Base-by-base conservation (phyloP, 2,797 vertebrate genomes). In the Falco biarmicus region DNA sequence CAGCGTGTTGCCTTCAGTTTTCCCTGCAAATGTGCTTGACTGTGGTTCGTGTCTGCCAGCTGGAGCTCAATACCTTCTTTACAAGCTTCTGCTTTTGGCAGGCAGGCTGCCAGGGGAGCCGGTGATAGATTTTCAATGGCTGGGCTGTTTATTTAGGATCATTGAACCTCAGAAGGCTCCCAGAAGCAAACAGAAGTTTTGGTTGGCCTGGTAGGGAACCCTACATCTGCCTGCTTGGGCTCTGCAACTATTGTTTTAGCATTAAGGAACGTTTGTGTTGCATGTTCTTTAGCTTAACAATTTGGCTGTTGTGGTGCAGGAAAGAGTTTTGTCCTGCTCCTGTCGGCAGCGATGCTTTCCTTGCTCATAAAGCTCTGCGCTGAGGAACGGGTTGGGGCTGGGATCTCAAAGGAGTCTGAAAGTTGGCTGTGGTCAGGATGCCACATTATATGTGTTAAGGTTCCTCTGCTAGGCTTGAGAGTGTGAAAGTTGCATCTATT, bases 41-140 rank as follows among this genome's bases (percentile, higher is more conserved):
- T 76, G 74, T 50, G 68, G 60, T 56, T 83, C 10, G 4, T 53
- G 71, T 61, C 84, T 95, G 88, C 95, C 92, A 95, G 88, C 92
- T 92, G 93, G 86, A 95, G 94, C 76, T 93, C 95, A 63, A 8
- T 9, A 71, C 64, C 84, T 89, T 75, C 90, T 90, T 95, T 66
- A 90, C 88, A 92, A 83, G 68, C 41, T 76, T 61, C 88, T 96
- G 91, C 84, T 95, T 77, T 80, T 78, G 5, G 24, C 86, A 61
- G 85, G 63, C 70, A 2, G 32, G 34, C 87, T 87, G 94, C 85
- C 90, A 84, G 68, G 28, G 19, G 7, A 77, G 88, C 53, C 5
- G 8, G 51, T 13, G 47, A 77, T 59, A 56, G 64, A 34, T 74
- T 96, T 90, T 80, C 90, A 84, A 26, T 77, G 84, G 81, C 77